Conservation (phyloP, 2,797 vertebrate species). For the Sparus aurata region DNA sequence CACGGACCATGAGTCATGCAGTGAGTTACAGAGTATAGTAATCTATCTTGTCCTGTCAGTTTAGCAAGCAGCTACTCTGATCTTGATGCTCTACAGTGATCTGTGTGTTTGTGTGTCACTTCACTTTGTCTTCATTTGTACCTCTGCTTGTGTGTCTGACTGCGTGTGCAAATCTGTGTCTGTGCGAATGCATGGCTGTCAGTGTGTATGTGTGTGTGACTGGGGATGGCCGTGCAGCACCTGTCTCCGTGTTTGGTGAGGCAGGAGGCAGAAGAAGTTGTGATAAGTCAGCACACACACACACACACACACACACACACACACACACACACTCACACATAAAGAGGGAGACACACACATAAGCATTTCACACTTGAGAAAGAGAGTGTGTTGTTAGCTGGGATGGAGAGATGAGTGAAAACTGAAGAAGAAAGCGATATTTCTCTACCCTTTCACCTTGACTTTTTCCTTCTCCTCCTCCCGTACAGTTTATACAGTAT, state of each 20-base stretch:
- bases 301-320: constrained; percentile 12
- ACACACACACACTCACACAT: constrained; percentile 18
- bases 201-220: background rate
- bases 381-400: background rate
- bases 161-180: constrained; percentile 1
- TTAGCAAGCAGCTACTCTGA: constrained; percentile 53
- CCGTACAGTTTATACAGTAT: constrained; percentile 16
- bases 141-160: constrained; percentile 20
- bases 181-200: background rate
- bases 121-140: constrained; percentile 69
- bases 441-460: constrained; percentile 39
- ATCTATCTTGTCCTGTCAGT: constrained; percentile 71
- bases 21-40: constrained; percentile 55
- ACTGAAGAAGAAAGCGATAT: background rate
- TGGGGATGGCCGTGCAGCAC: constrained; percentile 12
- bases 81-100: constrained; percentile 62
- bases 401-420: constrained; percentile 36
- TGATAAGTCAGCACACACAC: constrained; percentile 67
- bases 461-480: constrained; percentile 13
- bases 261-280: constrained; percentile 55
- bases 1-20: constrained; percentile 58
- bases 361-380: constrained; percentile 37
- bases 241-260: constrained; percentile 47
- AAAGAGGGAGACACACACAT: constrained; percentile 5
- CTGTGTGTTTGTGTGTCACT: constrained; percentile 55